These are phyloP conservation scores for Aphaenogaster rudis DNA, from an alignment of 1,140 invertebrate genomes.

Conservation along the genomic window DNA sequence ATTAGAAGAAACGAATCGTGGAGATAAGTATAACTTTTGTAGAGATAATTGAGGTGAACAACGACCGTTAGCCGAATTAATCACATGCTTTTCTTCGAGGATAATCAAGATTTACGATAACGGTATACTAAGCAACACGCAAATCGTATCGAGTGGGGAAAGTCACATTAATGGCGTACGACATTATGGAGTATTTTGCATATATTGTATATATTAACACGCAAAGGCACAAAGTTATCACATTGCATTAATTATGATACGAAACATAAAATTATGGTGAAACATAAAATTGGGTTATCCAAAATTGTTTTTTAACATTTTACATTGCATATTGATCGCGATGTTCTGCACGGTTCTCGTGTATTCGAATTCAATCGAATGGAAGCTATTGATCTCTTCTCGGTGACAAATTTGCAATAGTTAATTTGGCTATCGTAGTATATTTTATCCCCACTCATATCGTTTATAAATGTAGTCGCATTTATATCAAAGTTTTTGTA, in stretches of 20 bases:
- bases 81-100: constrained; percentile 45
- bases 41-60: constrained; percentile 37
- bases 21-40: constrained; percentile 36
- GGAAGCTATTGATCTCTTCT: background rate
- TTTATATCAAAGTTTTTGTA: background rate
- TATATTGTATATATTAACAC: constrained; percentile 52
- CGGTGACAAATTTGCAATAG: background rate
- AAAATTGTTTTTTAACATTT: constrained; percentile 22
- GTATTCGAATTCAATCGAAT: background rate
- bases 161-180: constrained; percentile 31
- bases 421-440: background rate
- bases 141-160: constrained; percentile 44
- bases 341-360: background rate
- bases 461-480: background rate
- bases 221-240: constrained; percentile 19
- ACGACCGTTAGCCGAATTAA: constrained; percentile 52
- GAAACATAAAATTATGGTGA: background rate
- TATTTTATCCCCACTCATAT: background rate
- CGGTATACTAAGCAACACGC: constrained; percentile 37
- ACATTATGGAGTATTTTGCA: constrained; percentile 30
- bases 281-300: background rate
- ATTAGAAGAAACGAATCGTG: constrained; percentile 15
- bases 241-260: constrained; percentile 28
- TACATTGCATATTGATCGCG: background rate
- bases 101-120: constrained; percentile 51